Conservation (phyloP, 2,113 vertebrate species). For the Leucopternis melanops region DNA sequence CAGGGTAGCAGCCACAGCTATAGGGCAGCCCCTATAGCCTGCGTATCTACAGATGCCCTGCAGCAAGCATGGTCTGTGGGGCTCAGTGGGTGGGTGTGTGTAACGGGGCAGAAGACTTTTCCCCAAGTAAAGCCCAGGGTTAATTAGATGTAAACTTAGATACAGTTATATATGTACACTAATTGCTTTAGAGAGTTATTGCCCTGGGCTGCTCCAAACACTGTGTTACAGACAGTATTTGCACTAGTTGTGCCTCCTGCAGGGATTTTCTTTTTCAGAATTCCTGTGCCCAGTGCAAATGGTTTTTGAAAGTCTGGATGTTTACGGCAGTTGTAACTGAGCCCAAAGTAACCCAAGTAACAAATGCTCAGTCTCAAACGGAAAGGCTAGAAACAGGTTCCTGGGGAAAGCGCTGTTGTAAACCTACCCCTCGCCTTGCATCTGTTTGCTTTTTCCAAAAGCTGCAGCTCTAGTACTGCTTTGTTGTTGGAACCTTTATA, state of each 20-base stretch:
- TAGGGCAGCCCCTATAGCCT: background rate
- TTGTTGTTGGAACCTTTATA: background rate
- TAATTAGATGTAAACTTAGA: background rate
- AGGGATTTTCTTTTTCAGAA: background rate
- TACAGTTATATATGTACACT: background rate
- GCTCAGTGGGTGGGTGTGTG: background rate
- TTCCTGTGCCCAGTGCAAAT: background rate
- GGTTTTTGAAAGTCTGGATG: background rate
- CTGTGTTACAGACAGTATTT: background rate
- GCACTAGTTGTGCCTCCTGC: background rate
- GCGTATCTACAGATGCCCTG: accelerated
- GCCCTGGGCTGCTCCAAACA: background rate
- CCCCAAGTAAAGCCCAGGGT: background rate
- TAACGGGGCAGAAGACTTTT: background rate
- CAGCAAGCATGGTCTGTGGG: accelerated
- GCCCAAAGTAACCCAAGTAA: background rate
- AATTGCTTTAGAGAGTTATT: background rate
- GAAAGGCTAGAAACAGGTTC: background rate
- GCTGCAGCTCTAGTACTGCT: background rate
- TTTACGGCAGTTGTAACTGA: background rate
- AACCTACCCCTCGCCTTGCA: background rate
- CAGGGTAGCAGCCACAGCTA: background rate
- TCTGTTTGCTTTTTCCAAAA: background rate
- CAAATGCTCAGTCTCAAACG: background rate
- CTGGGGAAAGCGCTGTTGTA: background rate